phyloP scores from a whole-genome alignment of 2,888 invertebrate species.

The Eueremaeus valkanovi region DNA sequence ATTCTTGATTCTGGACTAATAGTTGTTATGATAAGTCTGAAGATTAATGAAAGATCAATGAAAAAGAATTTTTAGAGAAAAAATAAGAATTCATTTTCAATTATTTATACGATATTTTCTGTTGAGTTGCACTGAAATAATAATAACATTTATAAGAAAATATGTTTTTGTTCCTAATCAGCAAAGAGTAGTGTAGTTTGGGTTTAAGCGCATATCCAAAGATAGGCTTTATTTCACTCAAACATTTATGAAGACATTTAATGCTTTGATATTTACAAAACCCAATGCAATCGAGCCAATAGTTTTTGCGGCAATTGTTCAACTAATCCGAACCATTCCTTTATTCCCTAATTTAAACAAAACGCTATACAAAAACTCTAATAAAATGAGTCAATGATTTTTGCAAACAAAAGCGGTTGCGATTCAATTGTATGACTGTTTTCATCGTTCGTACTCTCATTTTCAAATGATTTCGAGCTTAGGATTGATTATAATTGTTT shows the following conservation, averaged over 20 bases:
- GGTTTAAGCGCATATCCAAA: neutral
- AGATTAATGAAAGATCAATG: too few species aligned
- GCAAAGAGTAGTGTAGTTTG: neutral
- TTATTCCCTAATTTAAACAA: constrained; percentile 11
- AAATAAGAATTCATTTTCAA: too few species aligned
- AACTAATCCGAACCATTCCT: neutral
- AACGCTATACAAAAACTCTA: neutral
- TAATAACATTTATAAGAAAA: too few species aligned
- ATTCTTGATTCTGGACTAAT: too few species aligned
- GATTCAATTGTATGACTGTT: constrained; percentile 14
- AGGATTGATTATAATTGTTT: neutral
- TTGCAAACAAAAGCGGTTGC: neutral
- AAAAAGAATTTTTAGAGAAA: too few species aligned
- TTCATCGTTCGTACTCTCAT: too few species aligned
- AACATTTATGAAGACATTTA: neutral
- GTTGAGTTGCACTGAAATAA: too few species aligned
- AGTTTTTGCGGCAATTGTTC: neutral
- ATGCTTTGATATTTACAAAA: constrained; percentile 9
- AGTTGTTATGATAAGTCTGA: too few species aligned
- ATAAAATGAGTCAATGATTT: neutral
- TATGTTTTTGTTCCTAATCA: neutral
- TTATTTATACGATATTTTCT: too few species aligned
- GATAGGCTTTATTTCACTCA: neutral
- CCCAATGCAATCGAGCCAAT: neutral
- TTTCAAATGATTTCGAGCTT: neutral